Conservation (phyloP, 1,140 invertebrate genomes). For the Hermatobates lingyangjiaoensis region DNA sequence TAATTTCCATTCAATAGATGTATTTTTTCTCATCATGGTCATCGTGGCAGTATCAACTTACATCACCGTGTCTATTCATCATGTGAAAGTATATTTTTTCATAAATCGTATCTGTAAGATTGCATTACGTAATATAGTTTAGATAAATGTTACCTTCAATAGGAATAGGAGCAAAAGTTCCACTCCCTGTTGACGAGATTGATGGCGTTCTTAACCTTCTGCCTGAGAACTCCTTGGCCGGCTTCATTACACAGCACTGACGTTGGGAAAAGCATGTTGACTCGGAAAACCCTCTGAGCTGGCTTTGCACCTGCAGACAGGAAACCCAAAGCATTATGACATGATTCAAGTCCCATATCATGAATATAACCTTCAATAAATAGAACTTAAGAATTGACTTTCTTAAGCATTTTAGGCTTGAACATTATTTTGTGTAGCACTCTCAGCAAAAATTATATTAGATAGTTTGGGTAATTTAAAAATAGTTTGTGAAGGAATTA, state of each 20-base stretch:
- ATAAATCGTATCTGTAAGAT: background rate
- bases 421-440: no score
- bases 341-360: no score
- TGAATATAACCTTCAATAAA: no score
- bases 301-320: constrained; percentile 44
- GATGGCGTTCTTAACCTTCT: constrained; percentile 69
- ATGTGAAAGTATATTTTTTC: background rate
- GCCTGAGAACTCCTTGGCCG: constrained; percentile 72
- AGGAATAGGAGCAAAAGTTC: constrained; percentile 80
- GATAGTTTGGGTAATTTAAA: no score
- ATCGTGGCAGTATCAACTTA: no score
- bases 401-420: background rate
- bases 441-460: no score
- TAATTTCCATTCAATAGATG: no score
- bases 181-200: constrained; percentile 77
- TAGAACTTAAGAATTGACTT: background rate
- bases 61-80: no score
- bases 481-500: no score
- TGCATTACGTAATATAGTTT: no score
- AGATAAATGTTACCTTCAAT: constrained; percentile 39
- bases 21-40: no score
- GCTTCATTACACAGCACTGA: constrained; percentile 85
- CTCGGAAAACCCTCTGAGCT: constrained; percentile 79
- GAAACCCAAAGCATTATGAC: constrained; percentile 11
- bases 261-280: constrained; percentile 82